Percentiles rank a stretch among this genome's conserved stretches.
phyloP scores from a whole-genome alignment of 1,140 invertebrate genomes.

The Phthorimaea operculella region DNA sequence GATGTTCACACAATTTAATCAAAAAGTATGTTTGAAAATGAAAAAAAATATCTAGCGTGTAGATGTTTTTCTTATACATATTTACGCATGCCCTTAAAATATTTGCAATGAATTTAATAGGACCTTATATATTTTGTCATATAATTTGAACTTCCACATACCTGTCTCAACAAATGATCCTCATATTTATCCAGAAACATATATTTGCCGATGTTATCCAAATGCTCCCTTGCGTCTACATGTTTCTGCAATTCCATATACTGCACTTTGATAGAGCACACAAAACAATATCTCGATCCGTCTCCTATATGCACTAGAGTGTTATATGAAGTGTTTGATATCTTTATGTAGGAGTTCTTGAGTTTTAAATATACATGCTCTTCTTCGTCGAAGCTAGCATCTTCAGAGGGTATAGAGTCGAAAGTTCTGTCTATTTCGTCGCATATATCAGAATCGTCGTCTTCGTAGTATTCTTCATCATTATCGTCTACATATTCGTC shows the following conservation, averaged over 20 bases:
- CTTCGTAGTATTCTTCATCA: not conserved
- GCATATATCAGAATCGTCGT: no score
- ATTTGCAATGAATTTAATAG: no score
- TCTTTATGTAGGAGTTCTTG: slow-evolving; percentile 18
- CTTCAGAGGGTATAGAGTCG: not conserved
- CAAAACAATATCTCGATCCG: slow-evolving; percentile 19
- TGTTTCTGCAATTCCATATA: slow-evolving; percentile 11
- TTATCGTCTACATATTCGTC: no score
- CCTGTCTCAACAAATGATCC: slow-evolving; percentile 26
- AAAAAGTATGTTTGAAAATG: no score
- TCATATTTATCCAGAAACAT: slow-evolving; percentile 24
- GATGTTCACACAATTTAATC: no score
- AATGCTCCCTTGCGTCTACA: slow-evolving; percentile 11
- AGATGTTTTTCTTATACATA: no score
- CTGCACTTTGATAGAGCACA: slow-evolving; percentile 14
- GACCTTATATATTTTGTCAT: no score
- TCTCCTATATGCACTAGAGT: slow-evolving; percentile 16
- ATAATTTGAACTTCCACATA: not conserved
- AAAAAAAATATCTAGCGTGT: no score
- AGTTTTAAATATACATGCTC: slow-evolving; percentile 20
- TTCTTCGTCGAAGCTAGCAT: slow-evolving; percentile 8
- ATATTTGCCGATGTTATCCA: slow-evolving; percentile 14
- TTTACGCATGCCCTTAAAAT: no score
- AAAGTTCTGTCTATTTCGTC: not conserved
- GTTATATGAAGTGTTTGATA: slow-evolving; percentile 19